Conservation (phyloP, 2,113 vertebrate species). For the Suricata suricatta region DNA sequence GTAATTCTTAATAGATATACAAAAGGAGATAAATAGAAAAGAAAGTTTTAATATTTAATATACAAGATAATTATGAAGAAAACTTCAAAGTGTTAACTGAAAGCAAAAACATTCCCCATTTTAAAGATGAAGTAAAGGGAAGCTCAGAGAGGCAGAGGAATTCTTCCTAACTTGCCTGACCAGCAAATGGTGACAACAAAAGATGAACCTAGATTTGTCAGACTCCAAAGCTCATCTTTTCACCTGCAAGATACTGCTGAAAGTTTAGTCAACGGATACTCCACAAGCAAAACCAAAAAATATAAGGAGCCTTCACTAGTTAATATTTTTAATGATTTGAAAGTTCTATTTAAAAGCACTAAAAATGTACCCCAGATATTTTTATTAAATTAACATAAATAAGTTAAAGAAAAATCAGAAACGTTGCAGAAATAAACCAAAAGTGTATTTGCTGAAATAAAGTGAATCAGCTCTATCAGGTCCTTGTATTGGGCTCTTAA, state of each 20-base stretch:
- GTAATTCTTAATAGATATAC: not conserved
- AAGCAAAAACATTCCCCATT: not conserved
- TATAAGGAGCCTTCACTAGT: not conserved
- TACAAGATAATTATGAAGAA: not conserved
- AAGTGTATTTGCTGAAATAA: not conserved
- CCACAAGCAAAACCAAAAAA: not conserved
- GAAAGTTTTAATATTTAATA: not conserved
- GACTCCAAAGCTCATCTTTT: not conserved
- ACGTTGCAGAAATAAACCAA: not conserved
- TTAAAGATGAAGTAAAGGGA: constrained; percentile 7
- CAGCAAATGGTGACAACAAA: not conserved
- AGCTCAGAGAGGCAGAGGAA: not conserved
- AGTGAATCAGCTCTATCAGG: not conserved
- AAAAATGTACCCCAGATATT: not conserved
- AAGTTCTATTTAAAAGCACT: not conserved
- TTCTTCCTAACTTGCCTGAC: not conserved
- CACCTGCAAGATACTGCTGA: not conserved
- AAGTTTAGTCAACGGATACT: not conserved
- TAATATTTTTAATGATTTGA: not conserved
- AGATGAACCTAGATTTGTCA: not conserved
- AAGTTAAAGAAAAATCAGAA: constrained; percentile 9
- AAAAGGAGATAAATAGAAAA: not conserved
- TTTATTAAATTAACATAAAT: constrained; percentile 18
- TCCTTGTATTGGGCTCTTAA: not conserved
- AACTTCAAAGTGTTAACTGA: not conserved